Percentiles rank a stretch among this genome's conserved stretches.
Conservation (phyloP, 2,113 vertebrate species). For the Rana temporaria region DNA sequence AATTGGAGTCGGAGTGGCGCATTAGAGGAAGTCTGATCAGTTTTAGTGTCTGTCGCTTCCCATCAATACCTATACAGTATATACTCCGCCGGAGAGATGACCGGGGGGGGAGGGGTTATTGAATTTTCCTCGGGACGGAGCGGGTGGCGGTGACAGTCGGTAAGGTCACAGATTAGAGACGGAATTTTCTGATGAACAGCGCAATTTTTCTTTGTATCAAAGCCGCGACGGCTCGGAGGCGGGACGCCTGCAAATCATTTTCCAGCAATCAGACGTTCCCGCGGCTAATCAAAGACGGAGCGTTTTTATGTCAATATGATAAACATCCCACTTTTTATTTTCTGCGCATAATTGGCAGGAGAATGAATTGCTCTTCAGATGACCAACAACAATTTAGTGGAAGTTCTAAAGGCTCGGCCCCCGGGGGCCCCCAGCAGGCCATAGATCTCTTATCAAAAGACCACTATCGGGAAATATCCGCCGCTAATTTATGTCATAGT, state of each 20-base stretch:
- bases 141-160: background rate
- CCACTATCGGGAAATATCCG: no score
- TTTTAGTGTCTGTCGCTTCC: constrained; percentile 1
- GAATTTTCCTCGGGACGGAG: background rate
- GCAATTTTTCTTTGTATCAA: constrained; percentile 23
- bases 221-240: constrained; percentile 2
- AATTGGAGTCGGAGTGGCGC: background rate
- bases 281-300: background rate
- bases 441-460: no score
- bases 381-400: background rate
- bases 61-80: background rate
- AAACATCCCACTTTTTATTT: background rate
- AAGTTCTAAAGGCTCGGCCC: background rate
- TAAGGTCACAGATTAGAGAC: constrained; percentile 19
- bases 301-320: constrained; percentile 20
- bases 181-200: background rate
- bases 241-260: constrained; percentile 26
- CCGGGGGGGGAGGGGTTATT: background rate
- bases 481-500: no score
- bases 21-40: constrained; percentile 8
- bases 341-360: background rate
- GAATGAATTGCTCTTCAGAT: background rate
- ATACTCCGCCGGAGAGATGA: background rate
- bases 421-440: background rate
- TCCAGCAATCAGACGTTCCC: constrained; percentile 1